Conservation (phyloP, 2,113 vertebrate species). For the Eurystomus gularis region DNA sequence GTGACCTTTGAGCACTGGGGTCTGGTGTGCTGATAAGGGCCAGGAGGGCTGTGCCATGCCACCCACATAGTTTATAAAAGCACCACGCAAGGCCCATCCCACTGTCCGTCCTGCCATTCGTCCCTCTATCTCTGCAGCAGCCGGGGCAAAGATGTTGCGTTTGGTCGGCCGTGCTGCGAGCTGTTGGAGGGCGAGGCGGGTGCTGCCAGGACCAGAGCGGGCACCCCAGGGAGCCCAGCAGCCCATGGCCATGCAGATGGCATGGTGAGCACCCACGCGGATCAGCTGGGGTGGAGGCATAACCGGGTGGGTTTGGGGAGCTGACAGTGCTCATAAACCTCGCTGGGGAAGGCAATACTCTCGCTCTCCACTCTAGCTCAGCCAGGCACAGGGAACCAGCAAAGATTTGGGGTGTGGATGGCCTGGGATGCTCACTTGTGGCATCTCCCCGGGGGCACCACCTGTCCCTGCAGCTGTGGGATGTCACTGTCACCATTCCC, state of each 20-base stretch:
- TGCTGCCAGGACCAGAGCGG: not conserved
- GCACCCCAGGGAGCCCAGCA: not conserved
- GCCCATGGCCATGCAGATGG: not conserved
- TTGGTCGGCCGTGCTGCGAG: not conserved
- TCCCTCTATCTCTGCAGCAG: not conserved
- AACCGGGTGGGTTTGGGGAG: accelerated
- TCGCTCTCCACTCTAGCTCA: accelerated
- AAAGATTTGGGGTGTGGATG: not conserved
- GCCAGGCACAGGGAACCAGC: not conserved
- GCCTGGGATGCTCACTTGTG: not conserved
- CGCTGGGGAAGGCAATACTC: not conserved
- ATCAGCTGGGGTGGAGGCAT: not conserved
- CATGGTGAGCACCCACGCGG: slow-evolving; percentile 24
- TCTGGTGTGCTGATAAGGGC: slow-evolving; percentile 2
- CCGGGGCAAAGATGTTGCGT: slow-evolving; percentile 57
- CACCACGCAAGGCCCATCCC: not conserved
- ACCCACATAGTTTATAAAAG: slow-evolving; percentile 56
- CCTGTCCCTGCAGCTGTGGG: not conserved
- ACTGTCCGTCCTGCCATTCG: not conserved
- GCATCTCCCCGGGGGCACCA: not conserved
- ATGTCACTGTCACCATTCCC: not conserved
- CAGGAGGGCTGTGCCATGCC: slow-evolving; percentile 25
- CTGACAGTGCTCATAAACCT: not conserved
- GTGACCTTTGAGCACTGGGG: slow-evolving; percentile 69
- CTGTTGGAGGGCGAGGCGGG: slow-evolving; percentile 7